phyloP scores from a whole-genome alignment of 2,113 vertebrate genomes.

The Corythornis madagascariensis region DNA sequence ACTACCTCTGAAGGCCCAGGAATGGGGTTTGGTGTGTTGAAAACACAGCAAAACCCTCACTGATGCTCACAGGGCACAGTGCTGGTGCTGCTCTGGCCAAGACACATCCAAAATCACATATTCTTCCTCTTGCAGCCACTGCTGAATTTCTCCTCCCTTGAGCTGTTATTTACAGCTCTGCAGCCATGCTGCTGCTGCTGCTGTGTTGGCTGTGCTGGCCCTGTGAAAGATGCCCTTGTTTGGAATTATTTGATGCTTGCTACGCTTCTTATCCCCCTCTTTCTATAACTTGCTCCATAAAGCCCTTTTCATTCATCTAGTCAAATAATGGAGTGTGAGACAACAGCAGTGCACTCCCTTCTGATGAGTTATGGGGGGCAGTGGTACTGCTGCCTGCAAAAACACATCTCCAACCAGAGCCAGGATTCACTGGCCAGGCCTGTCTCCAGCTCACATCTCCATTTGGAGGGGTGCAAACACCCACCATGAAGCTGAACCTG shows the following conservation, averaged over 20 bases:
- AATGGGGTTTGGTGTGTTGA: neutral
- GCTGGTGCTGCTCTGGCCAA: neutral
- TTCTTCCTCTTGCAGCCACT: fast-evolving
- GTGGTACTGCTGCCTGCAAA: neutral
- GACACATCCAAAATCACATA: fast-evolving
- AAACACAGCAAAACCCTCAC: neutral
- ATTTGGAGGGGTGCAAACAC: neutral
- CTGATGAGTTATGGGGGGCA: fast-evolving
- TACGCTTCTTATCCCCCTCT: fast-evolving
- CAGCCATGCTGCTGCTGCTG: neutral
- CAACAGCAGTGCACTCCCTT: too few species aligned
- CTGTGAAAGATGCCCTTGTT: neutral
- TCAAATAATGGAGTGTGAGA: neutral
- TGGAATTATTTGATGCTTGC: fast-evolving
- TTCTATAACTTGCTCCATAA: fast-evolving
- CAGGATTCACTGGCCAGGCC: neutral
- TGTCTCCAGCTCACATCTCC: neutral
- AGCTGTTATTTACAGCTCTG: neutral
- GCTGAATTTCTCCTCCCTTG: neutral
- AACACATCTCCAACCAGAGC: fast-evolving
- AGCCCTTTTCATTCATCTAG: neutral
- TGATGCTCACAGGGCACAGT: neutral
- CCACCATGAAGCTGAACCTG: fast-evolving
- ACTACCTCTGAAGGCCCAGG: neutral
- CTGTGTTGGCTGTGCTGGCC: neutral